Evolutionary conservation across 2,797 vertebrate genomes (phyloP).

Genomic region (Octomys mimax): DNA sequence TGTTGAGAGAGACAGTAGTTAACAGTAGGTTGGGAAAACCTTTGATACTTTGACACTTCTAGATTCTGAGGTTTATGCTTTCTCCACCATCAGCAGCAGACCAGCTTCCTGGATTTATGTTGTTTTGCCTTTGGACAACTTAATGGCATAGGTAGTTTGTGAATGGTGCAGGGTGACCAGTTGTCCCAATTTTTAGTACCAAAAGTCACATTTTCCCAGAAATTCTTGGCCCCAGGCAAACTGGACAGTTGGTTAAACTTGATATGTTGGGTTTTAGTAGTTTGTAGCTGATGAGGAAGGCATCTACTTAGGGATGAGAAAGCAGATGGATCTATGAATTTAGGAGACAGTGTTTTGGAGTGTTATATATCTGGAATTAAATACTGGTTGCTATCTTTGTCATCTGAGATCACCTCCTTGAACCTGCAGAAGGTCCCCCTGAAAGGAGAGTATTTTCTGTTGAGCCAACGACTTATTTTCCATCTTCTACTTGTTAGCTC

Average conservation of each 20-base stretch:
- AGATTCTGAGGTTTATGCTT: slow-evolving; percentile 40
- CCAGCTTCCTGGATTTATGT: neutral
- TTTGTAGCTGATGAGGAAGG: slow-evolving; percentile 37
- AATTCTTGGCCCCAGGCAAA: slow-evolving; percentile 6
- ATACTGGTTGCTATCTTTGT: slow-evolving; percentile 14
- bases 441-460: slow-evolving; percentile 28
- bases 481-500: too few relatives aligned
- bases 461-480: neutral
- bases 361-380: slow-evolving; percentile 25
- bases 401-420: neutral
- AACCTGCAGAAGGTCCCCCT: neutral
- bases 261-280: neutral
- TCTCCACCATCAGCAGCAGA: neutral
- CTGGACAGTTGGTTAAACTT: neutral
- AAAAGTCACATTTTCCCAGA: slow-evolving; percentile 11
- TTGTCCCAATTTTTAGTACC: slow-evolving; percentile 41
- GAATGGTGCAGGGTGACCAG: neutral
- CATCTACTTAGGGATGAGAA: neutral
- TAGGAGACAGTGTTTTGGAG: slow-evolving; percentile 37
- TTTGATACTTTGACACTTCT: slow-evolving; percentile 35
- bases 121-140: neutral
- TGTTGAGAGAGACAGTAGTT: slow-evolving; percentile 20
- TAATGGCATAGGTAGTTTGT: neutral
- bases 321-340: neutral
- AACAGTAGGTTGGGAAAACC: slow-evolving; percentile 5